Base-by-base conservation (phyloP, 2,113 vertebrate genomes). In the Oncorhynchus gorbuscha region DNA sequence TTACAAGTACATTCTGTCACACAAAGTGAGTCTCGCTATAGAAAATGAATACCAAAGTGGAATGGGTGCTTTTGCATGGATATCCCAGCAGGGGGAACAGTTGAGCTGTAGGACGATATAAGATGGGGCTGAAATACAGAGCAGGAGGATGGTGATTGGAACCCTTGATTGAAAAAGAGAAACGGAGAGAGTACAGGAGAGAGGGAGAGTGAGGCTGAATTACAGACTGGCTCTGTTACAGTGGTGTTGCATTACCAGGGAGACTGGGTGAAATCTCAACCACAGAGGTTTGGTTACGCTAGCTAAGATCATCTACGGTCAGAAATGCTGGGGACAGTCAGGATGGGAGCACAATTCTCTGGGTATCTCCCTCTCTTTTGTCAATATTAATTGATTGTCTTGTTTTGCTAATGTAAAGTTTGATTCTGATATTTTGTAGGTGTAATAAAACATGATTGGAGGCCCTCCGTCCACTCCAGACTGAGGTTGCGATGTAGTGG, bases 61-160 rank as follows among this genome's bases (percentile, higher is more conserved):
- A 55, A 7, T 30, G 7, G 26, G 12, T 75, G 74, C 76, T 62
- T 0, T 71, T 71, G 14, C 18, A 1, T 11, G 0, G 2, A 12
- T 1, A 58, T 61, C 5, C 82, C 91, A 90, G 74, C 79, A 87
- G 92, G 85, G 72, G 0, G 87, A 81, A 87, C 81, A 72, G 74
- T 82, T 76, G 76, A 75, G 72, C 89, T 88, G 64, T 4, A 67
- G 61, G 0, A 0, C 28, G 64, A 24, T 14, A 35, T 20, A 55
- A 24, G 0, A 32, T 32, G 8, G 28, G 6, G 39, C 39, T 45
- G 39, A 45, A 45, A 11, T 45, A 28, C 24, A 6, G 45, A 39
- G 45, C 20, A 66, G 28, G 49, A 16, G 64, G 24, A 49, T 11
- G 22, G 64, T 11, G 24, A 20, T n/a, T 12, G 51, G 62, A 65